These are phyloP conservation scores for Nomada flava DNA, from an alignment of 2,888 invertebrate genomes.

Conservation along the genomic window DNA sequence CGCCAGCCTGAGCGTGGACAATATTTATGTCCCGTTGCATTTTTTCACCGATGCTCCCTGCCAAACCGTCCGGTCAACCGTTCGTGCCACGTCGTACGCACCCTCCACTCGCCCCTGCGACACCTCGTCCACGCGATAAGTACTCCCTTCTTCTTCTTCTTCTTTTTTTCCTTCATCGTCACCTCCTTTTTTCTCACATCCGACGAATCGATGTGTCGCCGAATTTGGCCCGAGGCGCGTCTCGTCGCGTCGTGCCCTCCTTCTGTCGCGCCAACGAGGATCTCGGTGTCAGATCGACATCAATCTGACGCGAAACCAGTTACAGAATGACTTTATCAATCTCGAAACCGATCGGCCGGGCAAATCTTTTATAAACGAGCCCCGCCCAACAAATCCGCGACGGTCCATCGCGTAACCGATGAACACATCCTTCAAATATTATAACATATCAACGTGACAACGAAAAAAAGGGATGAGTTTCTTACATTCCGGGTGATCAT, in stretches of 20 bases:
- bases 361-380: conserved; percentile 40
- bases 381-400: conserved; percentile 27
- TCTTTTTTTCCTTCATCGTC: no score
- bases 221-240: conserved; percentile 53
- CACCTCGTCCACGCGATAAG: conserved; percentile 19
- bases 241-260: conserved; percentile 21
- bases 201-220: conserved; percentile 56
- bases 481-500: not conserved
- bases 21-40: conserved; percentile 68
- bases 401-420: conserved; percentile 36
- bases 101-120: conserved; percentile 4
- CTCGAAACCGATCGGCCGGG: conserved; percentile 50
- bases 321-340: conserved; percentile 62
- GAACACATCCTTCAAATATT: conserved; percentile 43
- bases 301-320: conserved; percentile 59
- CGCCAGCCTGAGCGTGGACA: conserved; percentile 57
- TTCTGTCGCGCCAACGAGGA: conserved; percentile 28
- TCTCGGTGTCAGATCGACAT: conserved; percentile 54
- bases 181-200: conserved; percentile 21
- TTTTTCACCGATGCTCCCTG: conserved; percentile 28
- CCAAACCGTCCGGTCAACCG: conserved; percentile 9
- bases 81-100: conserved; percentile 2
- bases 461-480: not conserved
- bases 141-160: no score
- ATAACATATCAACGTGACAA: conserved; percentile 11